Evolutionary conservation across 2,888 invertebrate species (phyloP), one percentile per base, ranked within the genome.

Genomic region (Polyommatus icarus): DNA sequence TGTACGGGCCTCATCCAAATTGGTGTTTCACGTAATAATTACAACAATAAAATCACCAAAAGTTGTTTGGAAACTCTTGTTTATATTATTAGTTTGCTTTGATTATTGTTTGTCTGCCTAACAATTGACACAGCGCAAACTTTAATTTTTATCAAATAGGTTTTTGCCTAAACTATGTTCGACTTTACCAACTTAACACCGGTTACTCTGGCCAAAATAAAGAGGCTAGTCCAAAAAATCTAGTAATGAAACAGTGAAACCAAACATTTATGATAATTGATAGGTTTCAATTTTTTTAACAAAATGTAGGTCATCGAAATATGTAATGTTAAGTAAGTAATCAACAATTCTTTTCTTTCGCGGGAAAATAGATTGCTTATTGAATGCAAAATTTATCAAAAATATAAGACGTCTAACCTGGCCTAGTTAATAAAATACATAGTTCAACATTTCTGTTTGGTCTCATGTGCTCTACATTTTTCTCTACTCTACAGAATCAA

Each of bases 11-110:
- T 80, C 83, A 83, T 83, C 81, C 78, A 82, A 82, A 85, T 82
- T 83, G 82, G 83, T 84, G 80, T 84, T 85, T 84, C 84, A 80
- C 72, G 59, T 80, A 50, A 81, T 89, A 89, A 90, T 89, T 85
- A 86, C 83, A 79, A 82, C 83, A 79, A 87, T 88, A 85, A 84
- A 84, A 85, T 82, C 83, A 82, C 82, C 83, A 83, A 78, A 83
- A 78, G 81, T 46, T 75, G 75, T 75, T 75, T 54, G 50, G 32
- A 75, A 75, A 75, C 75, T 75, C 24, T 72, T 72, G 29, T 29
- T 15, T 61, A 61, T 32, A 32, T 67, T 29, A 5, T 15, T 67
- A 32, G 15, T 67, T 67, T 7, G 10, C 24, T 12, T 8, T 67
- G 24, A 67, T 67, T 67, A 29, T 67, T 67, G 54, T 54, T 54